phyloP scores from a whole-genome alignment of 2,888 invertebrate genomes.

The Tholera decimalis region DNA sequence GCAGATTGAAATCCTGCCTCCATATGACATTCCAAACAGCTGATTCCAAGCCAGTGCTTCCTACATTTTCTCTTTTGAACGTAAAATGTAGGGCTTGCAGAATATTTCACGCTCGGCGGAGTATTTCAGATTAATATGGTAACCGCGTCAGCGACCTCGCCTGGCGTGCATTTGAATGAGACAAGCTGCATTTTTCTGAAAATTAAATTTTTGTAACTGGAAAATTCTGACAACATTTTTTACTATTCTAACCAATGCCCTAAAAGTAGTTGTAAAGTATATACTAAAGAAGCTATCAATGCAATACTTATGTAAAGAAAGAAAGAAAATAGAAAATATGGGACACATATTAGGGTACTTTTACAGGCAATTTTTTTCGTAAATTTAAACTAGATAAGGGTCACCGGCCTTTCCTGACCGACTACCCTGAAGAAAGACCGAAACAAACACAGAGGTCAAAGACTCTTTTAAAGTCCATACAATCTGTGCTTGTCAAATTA shows the following conservation, averaged over 20 bases:
- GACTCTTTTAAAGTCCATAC: no score
- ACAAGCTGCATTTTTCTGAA: conserved; percentile 36
- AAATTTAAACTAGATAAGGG: no score
- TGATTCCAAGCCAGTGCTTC: conserved; percentile 22
- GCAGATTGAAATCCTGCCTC: background rate
- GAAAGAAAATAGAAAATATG: no score
- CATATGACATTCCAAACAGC: background rate
- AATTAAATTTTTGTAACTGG: background rate
- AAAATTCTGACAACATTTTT: background rate
- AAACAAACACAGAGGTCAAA: no score
- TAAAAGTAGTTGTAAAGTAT: no score
- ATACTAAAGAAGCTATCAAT: no score
- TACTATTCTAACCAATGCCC: background rate
- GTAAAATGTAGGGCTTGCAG: conserved; percentile 29
- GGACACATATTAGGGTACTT: no score
- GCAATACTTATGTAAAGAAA: no score
- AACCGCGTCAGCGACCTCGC: conserved; percentile 31
- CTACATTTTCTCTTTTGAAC: conserved; percentile 15
- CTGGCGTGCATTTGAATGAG: conserved; percentile 28
- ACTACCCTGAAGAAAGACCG: no score
- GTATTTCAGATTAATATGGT: conserved; percentile 54
- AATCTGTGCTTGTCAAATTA: no score
- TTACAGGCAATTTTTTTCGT: no score
- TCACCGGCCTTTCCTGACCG: no score
- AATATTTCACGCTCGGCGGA: conserved; percentile 32